A percentile compares a stretch with the other conserved stretches of the same genome.
Evolutionary conservation across 2,888 invertebrate genomes (phyloP).

Genomic region (Stenolophus ochropezus): DNA sequence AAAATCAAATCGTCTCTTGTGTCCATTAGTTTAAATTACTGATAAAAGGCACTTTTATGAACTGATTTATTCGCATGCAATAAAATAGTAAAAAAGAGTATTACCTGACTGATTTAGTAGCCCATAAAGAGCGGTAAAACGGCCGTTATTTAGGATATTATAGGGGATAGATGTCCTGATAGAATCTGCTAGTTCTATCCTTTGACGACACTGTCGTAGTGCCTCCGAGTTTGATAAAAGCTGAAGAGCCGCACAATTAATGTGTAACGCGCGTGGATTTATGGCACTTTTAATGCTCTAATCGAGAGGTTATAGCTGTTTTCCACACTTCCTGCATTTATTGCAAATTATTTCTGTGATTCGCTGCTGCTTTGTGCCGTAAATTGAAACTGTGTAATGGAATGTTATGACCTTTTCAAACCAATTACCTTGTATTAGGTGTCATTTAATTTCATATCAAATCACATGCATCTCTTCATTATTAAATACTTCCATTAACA

Average conservation of each 20-base stretch:
- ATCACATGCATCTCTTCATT: too few species aligned
- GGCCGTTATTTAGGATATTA: constrained; percentile 59
- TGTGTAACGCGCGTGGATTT: not conserved
- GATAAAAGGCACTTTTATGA: constrained; percentile 49
- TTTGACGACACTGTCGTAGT: constrained; percentile 31
- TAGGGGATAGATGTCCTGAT: constrained; percentile 52
- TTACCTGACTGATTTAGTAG: constrained; percentile 56
- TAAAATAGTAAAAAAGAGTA: constrained; percentile 58
- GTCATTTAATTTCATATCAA: not conserved
- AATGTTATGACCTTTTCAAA: not conserved
- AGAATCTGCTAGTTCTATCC: constrained; percentile 51
- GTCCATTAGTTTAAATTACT: constrained; percentile 58
- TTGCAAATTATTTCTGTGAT: not conserved
- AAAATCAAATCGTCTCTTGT: constrained; percentile 42
- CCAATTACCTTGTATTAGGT: not conserved
- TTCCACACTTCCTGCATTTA: not conserved
- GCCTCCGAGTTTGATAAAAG: not conserved
- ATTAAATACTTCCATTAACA: too few species aligned
- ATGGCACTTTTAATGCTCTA: not conserved
- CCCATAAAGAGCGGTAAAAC: constrained; percentile 48
- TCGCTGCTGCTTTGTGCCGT: not conserved
- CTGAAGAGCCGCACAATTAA: constrained; percentile 11
- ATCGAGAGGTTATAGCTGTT: constrained; percentile 10
- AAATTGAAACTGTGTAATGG: not conserved
- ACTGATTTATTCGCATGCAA: constrained; percentile 56